Base-by-base conservation (phyloP, 2,797 vertebrate genomes). In the Propithecus deckenii region DNA sequence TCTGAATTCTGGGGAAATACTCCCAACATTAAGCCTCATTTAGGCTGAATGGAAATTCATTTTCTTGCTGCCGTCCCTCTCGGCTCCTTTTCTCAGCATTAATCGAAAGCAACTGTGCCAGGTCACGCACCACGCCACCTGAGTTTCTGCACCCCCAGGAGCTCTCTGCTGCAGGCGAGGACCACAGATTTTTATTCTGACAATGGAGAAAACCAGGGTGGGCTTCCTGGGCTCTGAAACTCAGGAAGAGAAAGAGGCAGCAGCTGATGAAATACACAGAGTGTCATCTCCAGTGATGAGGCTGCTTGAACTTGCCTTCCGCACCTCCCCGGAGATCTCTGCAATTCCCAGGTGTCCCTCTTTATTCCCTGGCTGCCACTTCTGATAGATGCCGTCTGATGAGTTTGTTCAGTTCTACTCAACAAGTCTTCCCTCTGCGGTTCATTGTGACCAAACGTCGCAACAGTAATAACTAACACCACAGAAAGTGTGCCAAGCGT, bases 11-110 rank as follows among this genome's bases (percentile, higher is more conserved):
- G 52, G 65, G 86, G 72, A 75, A 95, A 85, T 69, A 28, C 85
- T 96, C 84, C 84, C n/a, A 52, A 52, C 55, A 72, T 86, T 89
- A 87, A 94, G 86, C 48, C 65, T 89, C 79, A 65, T 89, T 97
- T 76, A 76, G 93, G 43, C 3, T 10, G 48, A 91, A 93, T 85
- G 43, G 79, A 86, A 93, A 93, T 87, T 89, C 50, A 10, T 76
- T 95, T 92, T 80, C 78, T 84, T 79, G 30, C 69, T 65, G 69
- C 67, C 38, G 89, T 95, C 79, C 13, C 79, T 85, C 67, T 81
- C 23, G 46, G 72, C 55, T 71, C 12, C 78, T 71, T 78, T 81
- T 9, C 43, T 80, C 32, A 4, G 35, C 41, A 86, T 89, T 91
- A 67, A 89, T 63, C 2, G 1, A 72, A 96, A 89, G 91, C 41